phyloP scores from a whole-genome alignment of 2,888 invertebrate species.

The Malthinus seriepunctatus region DNA sequence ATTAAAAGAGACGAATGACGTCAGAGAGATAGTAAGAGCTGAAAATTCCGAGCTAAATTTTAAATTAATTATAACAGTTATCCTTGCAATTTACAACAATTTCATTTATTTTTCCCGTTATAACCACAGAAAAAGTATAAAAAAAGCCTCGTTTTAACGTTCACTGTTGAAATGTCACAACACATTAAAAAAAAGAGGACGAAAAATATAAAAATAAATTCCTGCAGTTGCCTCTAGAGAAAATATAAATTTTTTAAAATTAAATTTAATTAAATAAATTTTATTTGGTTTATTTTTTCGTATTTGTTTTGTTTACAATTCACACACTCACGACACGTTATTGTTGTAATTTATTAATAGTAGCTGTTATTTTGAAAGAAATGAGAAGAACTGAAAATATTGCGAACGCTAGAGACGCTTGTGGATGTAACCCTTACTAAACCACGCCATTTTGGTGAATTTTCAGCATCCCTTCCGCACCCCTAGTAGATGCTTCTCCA shows the following conservation, averaged over 20 bases:
- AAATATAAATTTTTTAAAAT: too few species aligned
- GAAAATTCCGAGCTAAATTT: too few species aligned
- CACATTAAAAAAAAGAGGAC: too few species aligned
- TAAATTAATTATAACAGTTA: not conserved
- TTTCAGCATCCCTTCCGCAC: constrained; percentile 43
- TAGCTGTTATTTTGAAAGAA: constrained; percentile 32
- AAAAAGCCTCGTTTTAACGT: too few species aligned
- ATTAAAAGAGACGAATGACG: constrained; percentile 26
- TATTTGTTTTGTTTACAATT: constrained; percentile 26
- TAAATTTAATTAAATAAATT: too few species aligned
- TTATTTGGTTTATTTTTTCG: too few species aligned
- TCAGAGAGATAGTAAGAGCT: constrained; percentile 16
- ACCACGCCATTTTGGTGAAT: constrained; percentile 43
- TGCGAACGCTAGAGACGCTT: constrained; percentile 34
- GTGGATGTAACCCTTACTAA: constrained; percentile 37
- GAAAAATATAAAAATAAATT: too few species aligned
- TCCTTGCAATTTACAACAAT: constrained; percentile 6
- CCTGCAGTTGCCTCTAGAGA: too few species aligned
- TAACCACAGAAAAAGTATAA: too few species aligned
- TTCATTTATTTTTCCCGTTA: not conserved
- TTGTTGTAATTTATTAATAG: constrained; percentile 17
- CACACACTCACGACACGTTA: constrained; percentile 24
- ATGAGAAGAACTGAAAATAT: constrained; percentile 32
- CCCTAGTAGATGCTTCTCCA: constrained; percentile 26
- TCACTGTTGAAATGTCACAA: too few species aligned